Evolutionary conservation across 2,888 invertebrate genomes (phyloP).

Genomic region (Lasioglossum morio): DNA sequence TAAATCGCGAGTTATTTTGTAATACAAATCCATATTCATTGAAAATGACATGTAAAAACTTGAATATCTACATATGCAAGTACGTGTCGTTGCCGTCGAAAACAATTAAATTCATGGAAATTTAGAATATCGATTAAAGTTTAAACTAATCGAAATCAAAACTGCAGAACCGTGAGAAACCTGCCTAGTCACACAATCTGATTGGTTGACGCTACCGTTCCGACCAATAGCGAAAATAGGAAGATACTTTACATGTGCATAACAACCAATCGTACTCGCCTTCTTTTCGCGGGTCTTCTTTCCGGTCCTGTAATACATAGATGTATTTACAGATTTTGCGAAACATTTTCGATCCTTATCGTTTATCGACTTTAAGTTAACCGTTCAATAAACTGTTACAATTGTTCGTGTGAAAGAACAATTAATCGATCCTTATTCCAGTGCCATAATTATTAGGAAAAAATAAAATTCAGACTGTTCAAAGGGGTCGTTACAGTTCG

Average conservation of each 20-base stretch:
- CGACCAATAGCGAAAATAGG: slow-evolving; percentile 2
- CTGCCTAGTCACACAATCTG: neutral
- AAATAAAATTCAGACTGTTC: neutral
- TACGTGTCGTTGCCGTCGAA: neutral
- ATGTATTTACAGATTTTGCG: neutral
- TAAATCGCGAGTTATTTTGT: neutral
- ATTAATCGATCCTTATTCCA: neutral
- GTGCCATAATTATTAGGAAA: neutral
- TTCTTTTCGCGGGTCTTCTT: neutral
- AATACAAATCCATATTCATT: neutral
- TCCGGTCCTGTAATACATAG: neutral
- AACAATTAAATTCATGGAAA: neutral
- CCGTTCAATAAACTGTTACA: neutral
- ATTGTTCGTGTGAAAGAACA: neutral
- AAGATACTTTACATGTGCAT: neutral
- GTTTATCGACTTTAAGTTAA: slow-evolving; percentile 18
- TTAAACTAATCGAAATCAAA: neutral
- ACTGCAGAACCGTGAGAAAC: neutral
- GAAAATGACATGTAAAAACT: neutral
- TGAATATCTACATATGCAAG: neutral
- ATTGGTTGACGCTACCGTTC: neutral
- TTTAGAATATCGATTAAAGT: neutral
- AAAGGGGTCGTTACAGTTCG: neutral
- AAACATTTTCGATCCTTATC: neutral
- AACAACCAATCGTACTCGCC: neutral